These are phyloP conservation scores for Hipposideros larvatus DNA, from an alignment of 2,797 vertebrate genomes.

Conservation along the genomic window DNA sequence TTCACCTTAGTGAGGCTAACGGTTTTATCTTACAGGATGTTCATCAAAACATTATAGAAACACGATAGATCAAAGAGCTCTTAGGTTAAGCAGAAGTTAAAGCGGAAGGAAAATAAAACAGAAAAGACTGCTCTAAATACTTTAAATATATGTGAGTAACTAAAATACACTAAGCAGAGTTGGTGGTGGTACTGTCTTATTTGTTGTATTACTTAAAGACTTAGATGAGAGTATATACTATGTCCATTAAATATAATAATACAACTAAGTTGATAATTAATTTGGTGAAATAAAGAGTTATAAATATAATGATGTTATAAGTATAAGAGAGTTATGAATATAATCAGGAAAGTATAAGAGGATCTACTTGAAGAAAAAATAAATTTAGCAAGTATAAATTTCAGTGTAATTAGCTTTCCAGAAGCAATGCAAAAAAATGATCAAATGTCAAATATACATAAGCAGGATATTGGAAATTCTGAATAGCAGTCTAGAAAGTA, in stretches of 20 bases:
- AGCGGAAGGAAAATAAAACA: neutral
- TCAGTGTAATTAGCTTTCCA: neutral
- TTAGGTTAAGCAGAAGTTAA: neutral
- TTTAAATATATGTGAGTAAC: neutral
- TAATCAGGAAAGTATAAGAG: neutral
- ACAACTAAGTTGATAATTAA: neutral
- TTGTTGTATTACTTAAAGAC: conserved; percentile 2
- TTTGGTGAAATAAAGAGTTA: neutral
- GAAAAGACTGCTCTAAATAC: neutral
- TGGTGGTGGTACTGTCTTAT: neutral
- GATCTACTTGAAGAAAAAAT: conserved; percentile 32
- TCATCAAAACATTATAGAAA: conserved; percentile 4
- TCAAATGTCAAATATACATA: neutral
- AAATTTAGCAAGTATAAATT: neutral
- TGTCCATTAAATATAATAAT: neutral
- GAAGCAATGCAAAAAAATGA: neutral
- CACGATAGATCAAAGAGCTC: neutral
- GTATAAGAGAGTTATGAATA: neutral
- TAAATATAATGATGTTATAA: neutral
- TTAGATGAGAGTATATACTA: neutral
- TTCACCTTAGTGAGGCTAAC: neutral
- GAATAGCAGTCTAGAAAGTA: neutral
- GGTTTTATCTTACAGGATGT: conserved; percentile 11
- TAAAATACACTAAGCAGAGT: neutral
- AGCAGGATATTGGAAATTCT: neutral